A percentile compares a stretch with the other conserved stretches of the same genome.
phyloP scores from a whole-genome alignment of 2,113 vertebrate genomes.

The Phalacrocorax pelagicus region DNA sequence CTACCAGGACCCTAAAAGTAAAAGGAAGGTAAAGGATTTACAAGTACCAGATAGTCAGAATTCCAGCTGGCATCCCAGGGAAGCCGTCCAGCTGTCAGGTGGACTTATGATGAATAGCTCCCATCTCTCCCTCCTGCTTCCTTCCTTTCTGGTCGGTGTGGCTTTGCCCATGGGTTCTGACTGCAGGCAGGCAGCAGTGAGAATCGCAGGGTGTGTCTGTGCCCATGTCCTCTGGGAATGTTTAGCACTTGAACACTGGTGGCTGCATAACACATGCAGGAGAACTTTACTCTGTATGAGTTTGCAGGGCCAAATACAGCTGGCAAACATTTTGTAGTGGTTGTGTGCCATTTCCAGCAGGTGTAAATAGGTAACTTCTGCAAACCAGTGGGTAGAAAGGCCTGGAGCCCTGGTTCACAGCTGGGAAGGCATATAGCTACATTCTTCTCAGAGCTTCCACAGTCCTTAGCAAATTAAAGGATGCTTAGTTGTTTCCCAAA shows the following conservation, averaged over 20 bases:
- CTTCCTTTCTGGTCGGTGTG: neutral
- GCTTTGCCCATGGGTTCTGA: neutral
- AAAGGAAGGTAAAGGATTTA: neutral
- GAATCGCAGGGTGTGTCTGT: accelerated
- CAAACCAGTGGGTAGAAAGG: neutral
- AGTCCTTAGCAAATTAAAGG: neutral
- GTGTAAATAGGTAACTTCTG: neutral
- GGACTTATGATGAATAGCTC: neutral
- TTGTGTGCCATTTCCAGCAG: neutral
- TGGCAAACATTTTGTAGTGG: neutral
- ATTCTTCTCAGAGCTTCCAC: neutral
- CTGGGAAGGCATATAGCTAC: neutral
- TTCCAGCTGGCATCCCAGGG: neutral
- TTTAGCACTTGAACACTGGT: neutral
- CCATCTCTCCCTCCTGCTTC: neutral
- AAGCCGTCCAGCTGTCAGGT: neutral
- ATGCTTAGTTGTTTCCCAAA: neutral
- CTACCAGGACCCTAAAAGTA: neutral
- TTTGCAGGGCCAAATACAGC: neutral
- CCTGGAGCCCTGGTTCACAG: neutral
- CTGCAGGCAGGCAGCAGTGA: neutral
- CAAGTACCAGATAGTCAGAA: neutral
- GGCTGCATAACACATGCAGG: neutral
- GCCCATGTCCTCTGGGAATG: neutral
- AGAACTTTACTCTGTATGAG: neutral